phyloP scores from a whole-genome alignment of 2,888 invertebrate species.

The Resseliella maxima region DNA sequence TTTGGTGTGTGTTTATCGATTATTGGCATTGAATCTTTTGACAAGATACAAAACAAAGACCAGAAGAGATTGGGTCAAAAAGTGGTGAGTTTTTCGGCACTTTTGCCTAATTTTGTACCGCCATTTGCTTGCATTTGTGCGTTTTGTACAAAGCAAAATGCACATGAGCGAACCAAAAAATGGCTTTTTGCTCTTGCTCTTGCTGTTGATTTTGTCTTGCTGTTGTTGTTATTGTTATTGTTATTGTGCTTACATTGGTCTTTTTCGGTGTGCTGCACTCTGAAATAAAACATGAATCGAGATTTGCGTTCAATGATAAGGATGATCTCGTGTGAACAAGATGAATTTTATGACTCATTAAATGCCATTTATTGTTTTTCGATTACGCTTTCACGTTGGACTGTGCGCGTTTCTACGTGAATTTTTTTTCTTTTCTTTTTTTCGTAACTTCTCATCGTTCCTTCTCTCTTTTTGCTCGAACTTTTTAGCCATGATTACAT shows the following conservation, averaged over 20 bases:
- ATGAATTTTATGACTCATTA: constrained; percentile 48
- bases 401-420: not conserved
- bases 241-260: constrained; percentile 1
- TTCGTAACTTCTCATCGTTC: not conserved
- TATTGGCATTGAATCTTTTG: not conserved
- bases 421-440: not conserved
- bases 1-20: constrained; percentile 39
- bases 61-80: constrained; percentile 18
- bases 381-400: constrained; percentile 20
- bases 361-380: constrained; percentile 51
- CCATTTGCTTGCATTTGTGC: not conserved
- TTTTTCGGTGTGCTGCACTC: not conserved
- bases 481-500: too few species aligned
- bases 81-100: constrained; percentile 8
- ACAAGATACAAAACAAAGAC: not conserved
- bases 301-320: constrained; percentile 10
- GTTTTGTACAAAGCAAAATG: too few species aligned
- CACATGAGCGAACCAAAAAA: not conserved
- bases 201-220: too few species aligned
- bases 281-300: constrained; percentile 1
- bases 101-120: constrained; percentile 32
- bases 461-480: not conserved
- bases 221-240: too few species aligned
- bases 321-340: constrained; percentile 41
- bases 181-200: not conserved